phyloP scores from a whole-genome alignment of 2,888 invertebrate species.

The Keiferia lycopersicella region DNA sequence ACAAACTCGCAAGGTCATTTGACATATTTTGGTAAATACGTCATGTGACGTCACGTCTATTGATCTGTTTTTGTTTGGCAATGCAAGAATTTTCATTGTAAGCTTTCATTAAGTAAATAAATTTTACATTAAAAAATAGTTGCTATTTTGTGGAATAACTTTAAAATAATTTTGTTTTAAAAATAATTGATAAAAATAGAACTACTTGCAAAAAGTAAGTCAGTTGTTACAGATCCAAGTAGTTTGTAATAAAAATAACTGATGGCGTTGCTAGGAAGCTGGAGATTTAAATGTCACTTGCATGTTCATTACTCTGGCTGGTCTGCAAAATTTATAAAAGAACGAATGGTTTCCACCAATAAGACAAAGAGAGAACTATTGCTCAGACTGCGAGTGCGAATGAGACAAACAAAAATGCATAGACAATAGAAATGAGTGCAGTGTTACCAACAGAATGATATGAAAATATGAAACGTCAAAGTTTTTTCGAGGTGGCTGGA shows the following conservation, averaged over 20 bases:
- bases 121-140: not conserved
- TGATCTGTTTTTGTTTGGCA: constrained; percentile 23
- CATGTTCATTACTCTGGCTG: not conserved
- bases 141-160: not conserved
- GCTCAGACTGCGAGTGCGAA: not conserved
- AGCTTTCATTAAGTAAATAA: not conserved
- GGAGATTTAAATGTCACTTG: not conserved
- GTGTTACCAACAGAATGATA: constrained; percentile 9
- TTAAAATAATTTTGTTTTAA: not conserved
- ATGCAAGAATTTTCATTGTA: not conserved
- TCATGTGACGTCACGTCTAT: constrained; percentile 48
- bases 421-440: not conserved
- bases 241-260: not conserved
- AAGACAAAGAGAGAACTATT: not conserved
- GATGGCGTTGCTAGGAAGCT: not conserved
- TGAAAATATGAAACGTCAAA: constrained; percentile 45
- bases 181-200: not conserved
- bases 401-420: not conserved
- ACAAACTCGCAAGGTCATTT: constrained; percentile 90
- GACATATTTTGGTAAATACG: constrained; percentile 73
- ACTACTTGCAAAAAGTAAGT: not conserved
- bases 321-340: not conserved
- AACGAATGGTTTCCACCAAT: not conserved
- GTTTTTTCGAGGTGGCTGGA: constrained; percentile 59
- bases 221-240: not conserved